Conservation (phyloP, 2,113 vertebrate species). For the Gnathonemus echidnorhynchus region DNA sequence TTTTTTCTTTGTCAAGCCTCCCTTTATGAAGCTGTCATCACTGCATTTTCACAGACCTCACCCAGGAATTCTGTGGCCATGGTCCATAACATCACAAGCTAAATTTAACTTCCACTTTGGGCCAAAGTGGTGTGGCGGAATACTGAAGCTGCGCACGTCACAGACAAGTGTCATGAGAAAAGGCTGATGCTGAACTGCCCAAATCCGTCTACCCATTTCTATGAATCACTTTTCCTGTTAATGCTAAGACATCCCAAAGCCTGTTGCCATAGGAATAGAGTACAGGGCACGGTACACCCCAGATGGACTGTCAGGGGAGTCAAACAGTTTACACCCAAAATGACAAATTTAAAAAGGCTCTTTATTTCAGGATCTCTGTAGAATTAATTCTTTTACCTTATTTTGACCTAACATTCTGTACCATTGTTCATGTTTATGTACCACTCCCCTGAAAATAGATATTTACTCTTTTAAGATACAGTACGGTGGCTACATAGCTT, state of each 20-base stretch:
- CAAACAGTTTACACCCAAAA: background rate
- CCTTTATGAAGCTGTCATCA: background rate
- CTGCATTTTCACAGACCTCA: background rate
- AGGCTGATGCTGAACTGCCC: background rate
- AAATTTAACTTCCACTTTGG: background rate
- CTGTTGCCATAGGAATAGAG: background rate
- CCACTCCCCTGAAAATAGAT: background rate
- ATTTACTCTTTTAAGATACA: background rate
- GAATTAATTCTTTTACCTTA: background rate
- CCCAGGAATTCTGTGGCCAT: background rate
- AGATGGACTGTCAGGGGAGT: background rate
- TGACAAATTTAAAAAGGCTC: background rate
- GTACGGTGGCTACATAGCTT: background rate
- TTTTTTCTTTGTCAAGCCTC: background rate
- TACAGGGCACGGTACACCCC: background rate
- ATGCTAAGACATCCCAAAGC: background rate
- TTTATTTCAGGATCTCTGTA: background rate
- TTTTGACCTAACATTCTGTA: background rate
- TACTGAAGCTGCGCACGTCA: background rate
- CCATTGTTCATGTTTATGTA: background rate
- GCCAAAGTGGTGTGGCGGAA: background rate
- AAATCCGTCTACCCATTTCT: background rate
- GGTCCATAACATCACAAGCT: background rate
- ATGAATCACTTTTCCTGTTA: background rate
- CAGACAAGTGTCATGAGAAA: background rate